A percentile compares a stretch with the other conserved stretches of the same genome.
These are phyloP conservation scores for Graptemys geographica DNA, from an alignment of 2,797 vertebrate genomes.

Conservation along the genomic window DNA sequence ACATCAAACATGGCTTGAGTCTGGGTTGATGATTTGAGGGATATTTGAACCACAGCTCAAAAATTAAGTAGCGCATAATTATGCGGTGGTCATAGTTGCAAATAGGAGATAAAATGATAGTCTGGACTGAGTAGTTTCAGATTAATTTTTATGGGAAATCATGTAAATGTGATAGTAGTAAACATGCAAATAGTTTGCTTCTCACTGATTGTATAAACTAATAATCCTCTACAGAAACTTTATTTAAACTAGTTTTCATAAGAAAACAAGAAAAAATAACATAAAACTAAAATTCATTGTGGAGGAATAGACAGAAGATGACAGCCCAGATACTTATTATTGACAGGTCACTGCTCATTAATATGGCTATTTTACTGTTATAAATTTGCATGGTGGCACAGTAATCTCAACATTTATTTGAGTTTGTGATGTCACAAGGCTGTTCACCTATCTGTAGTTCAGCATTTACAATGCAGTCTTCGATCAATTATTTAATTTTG, in stretches of 20 bases:
- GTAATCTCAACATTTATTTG: background rate
- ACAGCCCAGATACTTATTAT: background rate
- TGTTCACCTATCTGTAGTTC: background rate
- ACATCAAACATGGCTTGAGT: constrained; percentile 15
- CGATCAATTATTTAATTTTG: fast-evolving
- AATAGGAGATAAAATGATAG: background rate
- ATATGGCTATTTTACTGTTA: background rate
- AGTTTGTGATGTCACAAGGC: background rate
- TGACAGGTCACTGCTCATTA: background rate
- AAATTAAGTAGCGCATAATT: background rate
- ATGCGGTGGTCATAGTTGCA: background rate
- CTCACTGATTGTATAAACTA: fast-evolving
- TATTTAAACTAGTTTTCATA: background rate
- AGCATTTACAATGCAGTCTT: fast-evolving
- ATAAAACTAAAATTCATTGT: background rate
- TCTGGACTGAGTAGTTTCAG: background rate
- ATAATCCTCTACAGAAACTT: background rate
- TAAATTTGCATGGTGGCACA: background rate
- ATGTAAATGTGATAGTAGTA: background rate
- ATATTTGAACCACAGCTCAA: background rate
- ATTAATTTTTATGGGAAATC: background rate
- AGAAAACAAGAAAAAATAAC: background rate
- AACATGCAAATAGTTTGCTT: background rate
- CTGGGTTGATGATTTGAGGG: constrained; percentile 14
- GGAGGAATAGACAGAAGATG: background rate